Conservation (phyloP, 2,113 vertebrate species). For the Hylia prasina region DNA sequence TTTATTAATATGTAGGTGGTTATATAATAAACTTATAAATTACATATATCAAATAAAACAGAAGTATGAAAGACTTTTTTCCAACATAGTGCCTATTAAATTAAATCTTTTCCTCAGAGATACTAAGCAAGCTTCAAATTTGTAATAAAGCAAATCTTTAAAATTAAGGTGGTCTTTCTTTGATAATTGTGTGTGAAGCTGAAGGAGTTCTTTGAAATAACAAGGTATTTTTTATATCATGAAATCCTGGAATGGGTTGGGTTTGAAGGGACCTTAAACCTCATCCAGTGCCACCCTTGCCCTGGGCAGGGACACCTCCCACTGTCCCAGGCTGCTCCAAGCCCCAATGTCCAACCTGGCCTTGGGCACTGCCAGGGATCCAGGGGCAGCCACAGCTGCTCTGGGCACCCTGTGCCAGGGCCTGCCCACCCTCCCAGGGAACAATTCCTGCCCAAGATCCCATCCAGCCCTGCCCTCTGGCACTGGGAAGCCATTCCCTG, state of each 20-base stretch:
- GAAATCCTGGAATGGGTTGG: not conserved
- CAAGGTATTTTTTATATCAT: not conserved
- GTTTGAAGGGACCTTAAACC: accelerated
- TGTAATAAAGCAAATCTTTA: not conserved
- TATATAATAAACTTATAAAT: not conserved
- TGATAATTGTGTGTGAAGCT: not conserved
- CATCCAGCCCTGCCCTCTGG: not conserved
- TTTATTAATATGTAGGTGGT: not conserved
- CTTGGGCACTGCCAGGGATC: not conserved
- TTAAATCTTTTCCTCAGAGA: not conserved
- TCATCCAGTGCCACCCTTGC: accelerated
- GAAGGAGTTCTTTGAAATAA: not conserved
- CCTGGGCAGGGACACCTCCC: not conserved
- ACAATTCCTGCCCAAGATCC: not conserved
- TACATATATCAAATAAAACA: not conserved
- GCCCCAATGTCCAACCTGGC: not conserved
- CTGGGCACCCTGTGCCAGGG: not conserved
- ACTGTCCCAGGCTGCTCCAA: not conserved
- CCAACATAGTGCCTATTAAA: not conserved
- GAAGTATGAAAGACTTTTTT: not conserved
- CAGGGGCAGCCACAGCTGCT: not conserved
- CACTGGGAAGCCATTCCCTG: not conserved
- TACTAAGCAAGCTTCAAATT: not conserved
- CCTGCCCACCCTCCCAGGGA: not conserved
- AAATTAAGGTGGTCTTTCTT: not conserved